A percentile compares a stretch with the other conserved stretches of the same genome.
Conservation (phyloP, 2,113 vertebrate species). For the Thalassoma bifasciatum region DNA sequence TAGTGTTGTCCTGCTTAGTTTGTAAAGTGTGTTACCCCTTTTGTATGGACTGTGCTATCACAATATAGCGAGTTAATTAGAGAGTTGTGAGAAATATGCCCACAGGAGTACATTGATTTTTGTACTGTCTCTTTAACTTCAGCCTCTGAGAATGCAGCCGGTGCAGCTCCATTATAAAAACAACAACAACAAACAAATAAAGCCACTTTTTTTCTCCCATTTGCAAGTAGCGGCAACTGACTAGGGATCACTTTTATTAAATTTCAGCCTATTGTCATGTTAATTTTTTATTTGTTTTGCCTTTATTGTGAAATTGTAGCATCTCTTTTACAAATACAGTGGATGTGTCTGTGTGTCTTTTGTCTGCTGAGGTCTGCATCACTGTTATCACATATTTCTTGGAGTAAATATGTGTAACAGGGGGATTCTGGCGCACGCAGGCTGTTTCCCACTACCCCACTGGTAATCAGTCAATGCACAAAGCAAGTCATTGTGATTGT, state of each 20-base stretch:
- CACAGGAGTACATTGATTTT: background rate
- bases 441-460: slow-evolving; percentile 53
- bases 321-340: slow-evolving; percentile 18
- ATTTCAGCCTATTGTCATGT: background rate
- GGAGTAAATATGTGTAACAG: slow-evolving; percentile 57
- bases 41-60: slow-evolving; percentile 9
- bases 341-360: slow-evolving; percentile 12
- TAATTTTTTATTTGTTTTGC: background rate
- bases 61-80: slow-evolving; percentile 1
- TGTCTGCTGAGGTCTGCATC: slow-evolving; percentile 18
- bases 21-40: slow-evolving; percentile 7
- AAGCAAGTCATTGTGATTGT: slow-evolving; percentile 56
- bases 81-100: background rate
- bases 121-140: background rate
- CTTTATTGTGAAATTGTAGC: background rate
- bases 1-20: slow-evolving; percentile 16
- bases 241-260: background rate
- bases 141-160: background rate
- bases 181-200: background rate
- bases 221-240: background rate
- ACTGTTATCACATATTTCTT: slow-evolving; percentile 51
- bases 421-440: slow-evolving; percentile 40
- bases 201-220: background rate
- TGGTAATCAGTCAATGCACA: slow-evolving; percentile 69
- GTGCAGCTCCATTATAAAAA: no score